Evolutionary conservation across 64 coral and sea anemone species (phyloP).

Genomic region (Actinia equina): DNA sequence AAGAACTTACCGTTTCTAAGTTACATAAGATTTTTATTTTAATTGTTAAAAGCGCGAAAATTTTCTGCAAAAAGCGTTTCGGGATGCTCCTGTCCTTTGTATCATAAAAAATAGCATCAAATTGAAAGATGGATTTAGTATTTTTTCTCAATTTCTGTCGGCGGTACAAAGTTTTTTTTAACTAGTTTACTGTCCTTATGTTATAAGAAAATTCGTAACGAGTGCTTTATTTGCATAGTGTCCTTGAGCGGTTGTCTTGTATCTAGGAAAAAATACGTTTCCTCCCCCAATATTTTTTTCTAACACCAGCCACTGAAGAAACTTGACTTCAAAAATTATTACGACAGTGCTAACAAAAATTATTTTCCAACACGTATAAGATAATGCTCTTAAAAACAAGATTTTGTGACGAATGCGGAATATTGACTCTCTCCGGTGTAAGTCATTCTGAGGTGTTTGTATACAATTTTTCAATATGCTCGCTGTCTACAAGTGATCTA

Average conservation of each 20-base stretch:
- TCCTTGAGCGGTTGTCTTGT: not conserved
- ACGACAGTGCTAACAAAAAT: no score
- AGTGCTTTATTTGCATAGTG: not conserved
- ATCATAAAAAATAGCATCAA: not conserved
- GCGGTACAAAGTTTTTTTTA: not conserved
- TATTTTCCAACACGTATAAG: no score
- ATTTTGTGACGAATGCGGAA: not conserved
- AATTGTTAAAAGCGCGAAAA: no score
- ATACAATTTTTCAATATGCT: not conserved
- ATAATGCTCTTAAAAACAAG: no score
- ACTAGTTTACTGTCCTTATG: not conserved
- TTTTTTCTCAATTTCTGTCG: not conserved
- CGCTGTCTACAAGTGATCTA: not conserved
- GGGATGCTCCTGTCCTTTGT: not conserved
- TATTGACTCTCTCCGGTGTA: not conserved
- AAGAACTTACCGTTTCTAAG: not conserved
- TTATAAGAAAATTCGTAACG: not conserved
- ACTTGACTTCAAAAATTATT: no score
- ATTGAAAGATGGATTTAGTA: not conserved
- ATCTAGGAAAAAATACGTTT: not conserved
- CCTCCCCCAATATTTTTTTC: not conserved
- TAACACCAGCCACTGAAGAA: not conserved
- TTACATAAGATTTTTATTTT: not conserved
- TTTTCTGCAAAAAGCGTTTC: no score
- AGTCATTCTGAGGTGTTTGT: not conserved